Conservation (phyloP, 2,797 vertebrate species). For the Nasua narica region DNA sequence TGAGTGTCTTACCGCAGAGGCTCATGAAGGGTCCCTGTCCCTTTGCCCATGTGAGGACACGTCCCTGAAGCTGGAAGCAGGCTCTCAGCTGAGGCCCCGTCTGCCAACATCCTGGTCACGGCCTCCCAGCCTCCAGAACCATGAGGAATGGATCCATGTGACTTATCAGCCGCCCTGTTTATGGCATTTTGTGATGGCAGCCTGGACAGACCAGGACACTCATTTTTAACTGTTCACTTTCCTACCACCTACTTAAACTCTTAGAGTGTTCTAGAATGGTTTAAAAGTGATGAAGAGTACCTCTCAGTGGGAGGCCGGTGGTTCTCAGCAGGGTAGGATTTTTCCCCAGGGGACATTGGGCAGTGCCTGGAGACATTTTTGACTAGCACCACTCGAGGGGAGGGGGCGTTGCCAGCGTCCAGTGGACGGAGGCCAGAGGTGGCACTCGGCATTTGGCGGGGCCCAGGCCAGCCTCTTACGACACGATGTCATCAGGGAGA, state of each 20-base stretch:
- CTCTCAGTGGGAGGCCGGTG: neutral
- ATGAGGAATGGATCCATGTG: neutral
- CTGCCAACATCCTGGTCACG: neutral
- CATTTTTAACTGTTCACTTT: neutral
- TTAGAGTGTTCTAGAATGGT: neutral
- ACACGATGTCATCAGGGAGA: accelerated
- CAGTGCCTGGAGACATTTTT: neutral
- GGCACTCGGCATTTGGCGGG: accelerated
- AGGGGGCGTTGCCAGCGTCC: neutral
- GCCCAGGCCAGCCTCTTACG: accelerated
- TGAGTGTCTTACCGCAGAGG: neutral
- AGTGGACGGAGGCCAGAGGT: neutral
- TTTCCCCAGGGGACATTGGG: neutral
- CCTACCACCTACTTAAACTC: neutral
- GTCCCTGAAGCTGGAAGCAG: neutral
- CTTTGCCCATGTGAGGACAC: neutral
- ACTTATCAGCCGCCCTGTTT: neutral
- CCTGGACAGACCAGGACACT: neutral
- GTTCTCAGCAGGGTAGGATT: neutral
- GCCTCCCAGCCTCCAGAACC: neutral
- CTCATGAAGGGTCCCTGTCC: neutral
- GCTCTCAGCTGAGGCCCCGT: neutral
- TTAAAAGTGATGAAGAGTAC: neutral
- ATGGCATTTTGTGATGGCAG: neutral
- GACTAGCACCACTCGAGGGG: neutral